Conservation (phyloP, 2,888 invertebrate genomes). For the Eristalis pertinax region DNA sequence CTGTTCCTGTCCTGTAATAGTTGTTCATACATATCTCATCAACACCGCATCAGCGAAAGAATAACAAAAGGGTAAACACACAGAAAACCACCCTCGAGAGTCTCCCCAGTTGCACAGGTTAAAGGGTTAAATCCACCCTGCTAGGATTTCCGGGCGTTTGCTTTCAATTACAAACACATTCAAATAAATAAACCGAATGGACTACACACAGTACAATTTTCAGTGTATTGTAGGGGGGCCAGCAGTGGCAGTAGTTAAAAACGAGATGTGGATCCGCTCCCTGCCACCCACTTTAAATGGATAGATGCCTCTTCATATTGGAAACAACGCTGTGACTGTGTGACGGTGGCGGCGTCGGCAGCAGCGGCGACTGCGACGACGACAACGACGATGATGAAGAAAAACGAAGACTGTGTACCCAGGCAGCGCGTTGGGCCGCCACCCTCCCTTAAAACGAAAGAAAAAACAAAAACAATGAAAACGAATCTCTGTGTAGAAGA, state of each 20-base stretch:
- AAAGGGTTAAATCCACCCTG: slow-evolving; percentile 63
- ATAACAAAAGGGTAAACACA: slow-evolving; percentile 37
- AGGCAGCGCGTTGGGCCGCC: not conserved
- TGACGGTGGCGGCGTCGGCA: not conserved
- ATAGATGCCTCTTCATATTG: slow-evolving; percentile 11
- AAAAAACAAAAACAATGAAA: slow-evolving; percentile 23
- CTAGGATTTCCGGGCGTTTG: slow-evolving; percentile 66
- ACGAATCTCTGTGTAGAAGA: slow-evolving; percentile 10
- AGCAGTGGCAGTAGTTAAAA: not conserved
- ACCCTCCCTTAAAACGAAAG: slow-evolving; percentile 22
- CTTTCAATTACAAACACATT: slow-evolving; percentile 71
- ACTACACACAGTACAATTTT: slow-evolving; percentile 32
- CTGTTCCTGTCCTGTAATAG: not conserved
- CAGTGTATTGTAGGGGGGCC: slow-evolving; percentile 9
- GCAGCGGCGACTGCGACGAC: not conserved
- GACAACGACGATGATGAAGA: not conserved
- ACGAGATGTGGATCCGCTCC: slow-evolving; percentile 8
- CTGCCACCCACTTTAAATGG: not conserved
- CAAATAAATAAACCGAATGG: slow-evolving; percentile 38
- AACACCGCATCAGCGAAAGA: slow-evolving; percentile 54
- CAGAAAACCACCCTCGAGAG: slow-evolving; percentile 18
- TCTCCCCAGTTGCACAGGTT: slow-evolving; percentile 35
- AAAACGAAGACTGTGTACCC: slow-evolving; percentile 30
- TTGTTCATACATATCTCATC: slow-evolving; percentile 55
- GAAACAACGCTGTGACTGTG: slow-evolving; percentile 10